Percentiles rank a stretch among this genome's conserved stretches.
Evolutionary conservation across 2,113 vertebrate genomes (phyloP).

Genomic region (Sinocyclocheilus grahami): DNA sequence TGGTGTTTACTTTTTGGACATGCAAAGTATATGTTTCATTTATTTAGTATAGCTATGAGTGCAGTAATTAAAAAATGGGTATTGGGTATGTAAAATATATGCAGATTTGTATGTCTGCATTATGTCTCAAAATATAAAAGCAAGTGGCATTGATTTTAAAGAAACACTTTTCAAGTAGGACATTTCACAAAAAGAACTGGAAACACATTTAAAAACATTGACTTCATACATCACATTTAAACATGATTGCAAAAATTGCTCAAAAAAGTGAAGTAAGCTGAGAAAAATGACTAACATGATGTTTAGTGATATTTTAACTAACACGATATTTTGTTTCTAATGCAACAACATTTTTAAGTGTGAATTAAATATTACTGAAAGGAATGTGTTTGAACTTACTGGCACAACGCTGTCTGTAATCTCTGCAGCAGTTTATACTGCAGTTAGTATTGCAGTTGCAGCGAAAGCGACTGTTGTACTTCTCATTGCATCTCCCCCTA

Average conservation of each 20-base stretch:
- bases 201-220: not conserved
- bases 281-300: too few relatives aligned
- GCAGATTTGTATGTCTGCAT: not conserved
- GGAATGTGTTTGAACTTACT: not conserved
- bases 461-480: not conserved
- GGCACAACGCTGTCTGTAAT: slow-evolving; percentile 12
- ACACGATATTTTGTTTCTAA: too few relatives aligned
- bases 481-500: slow-evolving; percentile 8
- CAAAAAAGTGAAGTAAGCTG: too few relatives aligned
- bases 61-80: not conserved
- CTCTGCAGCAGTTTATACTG: not conserved
- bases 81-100: too few relatives aligned
- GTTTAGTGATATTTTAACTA: too few relatives aligned
- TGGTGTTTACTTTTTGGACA: not conserved
- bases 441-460: slow-evolving; percentile 18
- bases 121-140: not conserved
- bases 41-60: not conserved
- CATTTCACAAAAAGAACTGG: too few relatives aligned
- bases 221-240: not conserved
- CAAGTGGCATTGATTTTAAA: not conserved
- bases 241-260: too few relatives aligned
- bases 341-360: too few relatives aligned
- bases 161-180: too few relatives aligned
- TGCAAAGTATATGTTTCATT: not conserved
- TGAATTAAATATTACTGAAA: not conserved